Percentiles rank a stretch among this genome's conserved stretches.
These are phyloP conservation scores for Erebia palarica DNA, from an alignment of 2,888 invertebrate species.

Conservation along the genomic window DNA sequence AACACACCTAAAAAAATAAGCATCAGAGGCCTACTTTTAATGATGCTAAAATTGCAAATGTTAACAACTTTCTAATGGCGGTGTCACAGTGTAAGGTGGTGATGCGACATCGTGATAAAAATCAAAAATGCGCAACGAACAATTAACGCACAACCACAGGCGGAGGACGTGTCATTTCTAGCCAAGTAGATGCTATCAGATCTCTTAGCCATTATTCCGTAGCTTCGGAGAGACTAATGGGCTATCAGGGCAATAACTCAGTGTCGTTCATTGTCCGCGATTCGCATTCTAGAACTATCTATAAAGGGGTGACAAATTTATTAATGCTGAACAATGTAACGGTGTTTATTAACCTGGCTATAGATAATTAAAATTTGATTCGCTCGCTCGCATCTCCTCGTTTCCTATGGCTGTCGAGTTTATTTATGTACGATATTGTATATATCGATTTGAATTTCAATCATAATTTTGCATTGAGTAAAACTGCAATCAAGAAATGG, in stretches of 20 bases:
- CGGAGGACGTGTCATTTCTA: slow-evolving; percentile 57
- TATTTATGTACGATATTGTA: slow-evolving; percentile 16
- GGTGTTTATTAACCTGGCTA: slow-evolving; percentile 64
- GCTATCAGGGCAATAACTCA: slow-evolving; percentile 73
- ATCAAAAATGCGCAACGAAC: slow-evolving; percentile 43
- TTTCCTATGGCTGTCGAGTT: slow-evolving; percentile 32
- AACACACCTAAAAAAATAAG: neutral
- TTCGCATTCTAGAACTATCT: slow-evolving; percentile 75
- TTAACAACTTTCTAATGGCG: slow-evolving; percentile 11
- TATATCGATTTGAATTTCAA: slow-evolving; percentile 10
- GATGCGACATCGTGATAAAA: slow-evolving; percentile 38
- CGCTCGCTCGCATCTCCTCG: slow-evolving; percentile 49
- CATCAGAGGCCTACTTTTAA: neutral
- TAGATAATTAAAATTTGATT: slow-evolving; percentile 73
- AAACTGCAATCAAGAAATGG: neutral
- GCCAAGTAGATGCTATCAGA: slow-evolving; percentile 51
- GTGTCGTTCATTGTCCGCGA: slow-evolving; percentile 73
- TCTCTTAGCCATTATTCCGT: slow-evolving; percentile 66
- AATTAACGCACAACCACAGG: slow-evolving; percentile 44
- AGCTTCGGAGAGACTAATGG: slow-evolving; percentile 77
- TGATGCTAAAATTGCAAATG: neutral
- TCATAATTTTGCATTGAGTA: slow-evolving; percentile 6
- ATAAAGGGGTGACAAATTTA: slow-evolving; percentile 79
- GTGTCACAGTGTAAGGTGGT: slow-evolving; percentile 23
- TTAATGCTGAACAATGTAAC: slow-evolving; percentile 72